phyloP scores from a whole-genome alignment of 2,797 vertebrate species.

The Ctenopoma multispine region DNA sequence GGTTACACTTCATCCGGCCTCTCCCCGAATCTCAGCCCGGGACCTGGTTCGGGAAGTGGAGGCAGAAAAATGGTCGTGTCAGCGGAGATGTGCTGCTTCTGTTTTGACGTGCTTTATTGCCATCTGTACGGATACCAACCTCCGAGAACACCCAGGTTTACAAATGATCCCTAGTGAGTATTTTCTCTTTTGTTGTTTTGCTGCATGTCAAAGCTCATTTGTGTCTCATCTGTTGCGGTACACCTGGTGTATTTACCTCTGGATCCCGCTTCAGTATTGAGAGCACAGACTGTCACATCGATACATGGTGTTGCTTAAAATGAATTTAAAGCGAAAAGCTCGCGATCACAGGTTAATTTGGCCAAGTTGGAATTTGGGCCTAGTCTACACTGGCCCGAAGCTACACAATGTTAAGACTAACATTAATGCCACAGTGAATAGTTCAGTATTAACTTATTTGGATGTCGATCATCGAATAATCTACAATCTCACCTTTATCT shows the following conservation, averaged over 20 bases:
- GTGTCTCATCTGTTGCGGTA: not conserved
- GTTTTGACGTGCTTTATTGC: slow-evolving; percentile 99
- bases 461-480: fast-evolving
- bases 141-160: slow-evolving; percentile 98
- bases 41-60: slow-evolving; percentile 89
- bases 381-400: slow-evolving; percentile 55
- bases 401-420: slow-evolving; percentile 6
- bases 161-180: slow-evolving; percentile 98
- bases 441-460: not conserved
- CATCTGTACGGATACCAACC: slow-evolving; percentile 99
- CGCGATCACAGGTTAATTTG: slow-evolving; percentile 30
- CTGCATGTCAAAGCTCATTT: slow-evolving; percentile 53
- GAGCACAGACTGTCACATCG: slow-evolving; percentile 51
- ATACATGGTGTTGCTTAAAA: slow-evolving; percentile 15
- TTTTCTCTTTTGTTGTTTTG: slow-evolving; percentile 72
- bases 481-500: not conserved
- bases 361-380: slow-evolving; percentile 66
- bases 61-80: slow-evolving; percentile 97
- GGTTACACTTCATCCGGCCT: slow-evolving; percentile 88
- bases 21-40: slow-evolving; percentile 88
- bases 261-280: not conserved
- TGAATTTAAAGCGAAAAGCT: slow-evolving; percentile 54
- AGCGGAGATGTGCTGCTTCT: slow-evolving; percentile 99
- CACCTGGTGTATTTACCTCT: not conserved
- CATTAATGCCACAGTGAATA: slow-evolving; percentile 14